A percentile compares a stretch with the other conserved stretches of the same genome.
phyloP scores from a whole-genome alignment of 2,888 invertebrate genomes.

The Ichneumoninae sp. region DNA sequence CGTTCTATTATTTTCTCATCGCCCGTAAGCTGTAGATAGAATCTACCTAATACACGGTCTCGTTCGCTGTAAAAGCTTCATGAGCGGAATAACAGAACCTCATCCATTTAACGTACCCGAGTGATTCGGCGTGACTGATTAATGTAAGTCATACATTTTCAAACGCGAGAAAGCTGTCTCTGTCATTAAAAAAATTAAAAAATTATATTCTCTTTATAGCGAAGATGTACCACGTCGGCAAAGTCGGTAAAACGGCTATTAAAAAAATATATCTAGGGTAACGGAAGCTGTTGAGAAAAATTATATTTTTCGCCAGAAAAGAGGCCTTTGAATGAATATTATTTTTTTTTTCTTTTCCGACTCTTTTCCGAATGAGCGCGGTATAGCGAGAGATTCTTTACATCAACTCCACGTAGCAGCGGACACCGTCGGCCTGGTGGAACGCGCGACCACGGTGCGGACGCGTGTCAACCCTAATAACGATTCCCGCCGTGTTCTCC shows the following conservation, averaged over 20 bases:
- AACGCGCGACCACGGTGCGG: slow-evolving; percentile 42
- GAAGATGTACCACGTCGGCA: too few species aligned
- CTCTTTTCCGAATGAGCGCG: background rate
- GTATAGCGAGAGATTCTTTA: slow-evolving; percentile 51
- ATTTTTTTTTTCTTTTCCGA: too few species aligned
- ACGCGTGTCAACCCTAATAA: slow-evolving; percentile 61
- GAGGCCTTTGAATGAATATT: too few species aligned
- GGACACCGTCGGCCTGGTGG: slow-evolving; percentile 46
- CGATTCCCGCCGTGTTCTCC: slow-evolving; percentile 39
- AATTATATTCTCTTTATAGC: too few species aligned
- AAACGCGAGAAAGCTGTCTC: background rate
- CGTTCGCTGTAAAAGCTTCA: background rate
- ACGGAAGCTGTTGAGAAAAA: too few species aligned
- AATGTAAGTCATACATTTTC: background rate
- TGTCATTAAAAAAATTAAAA: background rate
- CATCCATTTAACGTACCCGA: background rate
- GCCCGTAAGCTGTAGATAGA: slow-evolving; percentile 15
- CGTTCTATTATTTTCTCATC: slow-evolving; percentile 62
- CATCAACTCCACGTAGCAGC: slow-evolving; percentile 49
- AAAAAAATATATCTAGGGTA: too few species aligned
- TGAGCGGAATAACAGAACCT: background rate
- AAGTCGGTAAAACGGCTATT: too few species aligned
- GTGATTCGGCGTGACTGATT: background rate
- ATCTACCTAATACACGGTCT: background rate
- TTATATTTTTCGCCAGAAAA: too few species aligned